Conservation (phyloP, 2,113 vertebrate species). For the Serilophus lunatus region DNA sequence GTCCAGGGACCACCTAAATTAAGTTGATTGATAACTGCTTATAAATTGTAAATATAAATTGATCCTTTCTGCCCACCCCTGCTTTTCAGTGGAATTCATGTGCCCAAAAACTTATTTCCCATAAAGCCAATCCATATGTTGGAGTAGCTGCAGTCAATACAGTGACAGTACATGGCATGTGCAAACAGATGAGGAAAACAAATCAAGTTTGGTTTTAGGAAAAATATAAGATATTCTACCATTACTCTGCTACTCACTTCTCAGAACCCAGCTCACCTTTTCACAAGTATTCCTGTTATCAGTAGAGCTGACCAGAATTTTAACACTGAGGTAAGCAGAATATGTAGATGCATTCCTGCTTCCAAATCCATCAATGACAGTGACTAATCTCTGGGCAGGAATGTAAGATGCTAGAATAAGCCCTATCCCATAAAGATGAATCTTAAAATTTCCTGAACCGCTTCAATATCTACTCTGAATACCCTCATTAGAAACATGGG, state of each 20-base stretch:
- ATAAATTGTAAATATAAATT: not conserved
- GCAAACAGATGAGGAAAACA: not conserved
- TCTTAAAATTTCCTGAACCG: not conserved
- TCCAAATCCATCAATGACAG: not conserved
- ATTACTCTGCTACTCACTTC: accelerated
- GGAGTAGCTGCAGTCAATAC: not conserved
- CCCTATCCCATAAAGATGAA: not conserved
- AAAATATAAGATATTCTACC: not conserved
- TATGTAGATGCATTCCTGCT: not conserved
- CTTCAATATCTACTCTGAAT: not conserved
- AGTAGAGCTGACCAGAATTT: not conserved
- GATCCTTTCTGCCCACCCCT: not conserved
- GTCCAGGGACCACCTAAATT: not conserved
- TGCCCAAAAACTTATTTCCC: not conserved
- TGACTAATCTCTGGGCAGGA: not conserved
- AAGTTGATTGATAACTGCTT: not conserved
- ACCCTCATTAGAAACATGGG: not conserved
- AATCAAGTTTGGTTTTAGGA: not conserved
- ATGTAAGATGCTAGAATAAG: not conserved
- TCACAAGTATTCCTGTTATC: not conserved
- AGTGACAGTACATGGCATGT: not conserved
- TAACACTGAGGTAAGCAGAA: not conserved
- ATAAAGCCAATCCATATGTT: not conserved
- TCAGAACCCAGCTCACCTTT: not conserved
- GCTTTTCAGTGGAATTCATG: not conserved